phyloP scores from a whole-genome alignment of 2,797 vertebrate species.

The Hoplostethus atlanticus region DNA sequence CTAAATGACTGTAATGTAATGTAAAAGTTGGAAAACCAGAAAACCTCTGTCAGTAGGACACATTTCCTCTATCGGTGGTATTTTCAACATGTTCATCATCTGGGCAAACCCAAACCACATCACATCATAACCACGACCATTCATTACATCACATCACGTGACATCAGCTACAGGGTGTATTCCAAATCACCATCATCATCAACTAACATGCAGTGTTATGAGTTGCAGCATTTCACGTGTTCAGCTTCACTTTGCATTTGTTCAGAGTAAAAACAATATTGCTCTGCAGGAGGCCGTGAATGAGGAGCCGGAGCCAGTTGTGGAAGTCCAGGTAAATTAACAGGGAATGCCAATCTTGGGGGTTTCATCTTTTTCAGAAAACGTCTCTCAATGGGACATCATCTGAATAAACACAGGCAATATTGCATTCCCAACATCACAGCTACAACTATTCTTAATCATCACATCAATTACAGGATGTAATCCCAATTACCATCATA shows the following conservation, averaged over 20 bases:
- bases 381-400: not conserved
- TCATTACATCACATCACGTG: not conserved
- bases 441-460: not conserved
- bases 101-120: not conserved
- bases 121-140: not conserved
- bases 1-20: too few species aligned
- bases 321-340: constrained; percentile 73
- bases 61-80: not conserved
- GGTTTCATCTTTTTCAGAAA: constrained; percentile 16
- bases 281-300: constrained; percentile 63
- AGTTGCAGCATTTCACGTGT: not conserved
- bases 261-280: constrained; percentile 51
- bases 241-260: constrained; percentile 15
- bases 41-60: not conserved
- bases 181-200: not conserved
- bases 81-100: not conserved
- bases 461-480: constrained; percentile 3
- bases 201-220: not conserved
- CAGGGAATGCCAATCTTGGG: not conserved
- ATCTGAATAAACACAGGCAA: not conserved
- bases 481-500: not conserved
- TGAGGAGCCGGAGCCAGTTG: constrained; percentile 41
- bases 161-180: not conserved
- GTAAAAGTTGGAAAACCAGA: not conserved
- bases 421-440: not conserved